Evolutionary conservation across 1,140 invertebrate genomes (phyloP).

Genomic region (Meloidogyne exigua): DNA sequence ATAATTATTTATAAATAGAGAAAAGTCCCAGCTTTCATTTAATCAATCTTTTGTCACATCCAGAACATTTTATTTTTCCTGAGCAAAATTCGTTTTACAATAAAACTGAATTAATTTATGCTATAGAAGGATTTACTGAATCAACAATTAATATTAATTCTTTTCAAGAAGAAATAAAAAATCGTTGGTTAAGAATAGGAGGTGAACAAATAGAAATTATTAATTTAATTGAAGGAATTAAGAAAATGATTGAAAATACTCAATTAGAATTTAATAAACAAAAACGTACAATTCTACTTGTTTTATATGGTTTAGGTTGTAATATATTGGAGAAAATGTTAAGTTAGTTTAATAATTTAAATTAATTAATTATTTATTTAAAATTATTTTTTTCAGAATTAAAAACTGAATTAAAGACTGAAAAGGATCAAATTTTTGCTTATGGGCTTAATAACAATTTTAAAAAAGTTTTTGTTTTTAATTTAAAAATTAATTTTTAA

Average conservation of each 20-base stretch:
- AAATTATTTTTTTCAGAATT: not conserved
- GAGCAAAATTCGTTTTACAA: not conserved
- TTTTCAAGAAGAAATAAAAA: not conserved
- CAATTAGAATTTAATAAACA: not conserved
- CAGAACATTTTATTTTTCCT: conserved; percentile 2
- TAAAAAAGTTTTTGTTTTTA: not conserved
- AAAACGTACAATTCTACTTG: not conserved
- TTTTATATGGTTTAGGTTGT: not conserved
- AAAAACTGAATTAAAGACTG: not conserved
- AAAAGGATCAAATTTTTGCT: not conserved
- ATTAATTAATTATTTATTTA: no score
- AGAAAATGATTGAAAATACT: not conserved
- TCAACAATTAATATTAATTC: not conserved
- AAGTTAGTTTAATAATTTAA: not conserved
- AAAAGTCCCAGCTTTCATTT: not conserved
- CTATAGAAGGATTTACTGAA: not conserved
- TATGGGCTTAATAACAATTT: not conserved
- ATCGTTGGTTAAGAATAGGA: not conserved
- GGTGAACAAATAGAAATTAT: not conserved
- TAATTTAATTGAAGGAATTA: not conserved
- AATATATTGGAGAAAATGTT: not conserved
- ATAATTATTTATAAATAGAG: not conserved
- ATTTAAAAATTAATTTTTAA: not conserved
- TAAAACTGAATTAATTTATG: not conserved
- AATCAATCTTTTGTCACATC: not conserved